Evolutionary conservation across 2,113 vertebrate genomes (phyloP).

Genomic region (Poeciliopsis retropinna): DNA sequence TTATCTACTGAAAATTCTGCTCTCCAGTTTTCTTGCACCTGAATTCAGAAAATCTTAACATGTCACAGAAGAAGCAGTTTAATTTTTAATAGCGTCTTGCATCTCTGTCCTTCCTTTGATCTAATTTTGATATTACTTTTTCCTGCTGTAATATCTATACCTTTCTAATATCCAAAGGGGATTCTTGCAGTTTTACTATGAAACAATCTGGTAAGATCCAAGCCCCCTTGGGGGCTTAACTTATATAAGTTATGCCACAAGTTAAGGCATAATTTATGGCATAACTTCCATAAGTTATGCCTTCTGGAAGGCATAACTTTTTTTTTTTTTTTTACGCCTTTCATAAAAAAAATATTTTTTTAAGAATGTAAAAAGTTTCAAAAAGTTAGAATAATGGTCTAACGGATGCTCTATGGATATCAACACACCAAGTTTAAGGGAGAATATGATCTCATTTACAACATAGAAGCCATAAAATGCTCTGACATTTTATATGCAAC

Average conservation of each 20-base stretch:
- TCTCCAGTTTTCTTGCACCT: background rate
- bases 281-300: too few relatives aligned
- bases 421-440: background rate
- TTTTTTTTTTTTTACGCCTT: too few relatives aligned
- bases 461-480: background rate
- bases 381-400: background rate
- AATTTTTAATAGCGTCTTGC: background rate
- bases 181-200: background rate
- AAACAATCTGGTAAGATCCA: background rate
- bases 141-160: background rate
- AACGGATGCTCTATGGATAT: background rate
- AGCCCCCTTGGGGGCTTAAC: too few relatives aligned
- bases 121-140: too few relatives aligned
- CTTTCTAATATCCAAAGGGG: too few relatives aligned
- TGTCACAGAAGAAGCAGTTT: background rate
- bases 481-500: background rate
- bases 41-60: background rate
- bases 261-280: too few relatives aligned
- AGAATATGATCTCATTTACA: too few relatives aligned
- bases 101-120: background rate
- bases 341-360: too few relatives aligned
- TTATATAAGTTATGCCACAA: too few relatives aligned
- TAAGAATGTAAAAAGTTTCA: too few relatives aligned
- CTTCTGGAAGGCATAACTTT: too few relatives aligned
- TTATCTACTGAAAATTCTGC: background rate